A percentile compares a stretch with the other conserved stretches of the same genome.
phyloP scores from a whole-genome alignment of 2,888 invertebrate genomes.

The Gari tellinella region DNA sequence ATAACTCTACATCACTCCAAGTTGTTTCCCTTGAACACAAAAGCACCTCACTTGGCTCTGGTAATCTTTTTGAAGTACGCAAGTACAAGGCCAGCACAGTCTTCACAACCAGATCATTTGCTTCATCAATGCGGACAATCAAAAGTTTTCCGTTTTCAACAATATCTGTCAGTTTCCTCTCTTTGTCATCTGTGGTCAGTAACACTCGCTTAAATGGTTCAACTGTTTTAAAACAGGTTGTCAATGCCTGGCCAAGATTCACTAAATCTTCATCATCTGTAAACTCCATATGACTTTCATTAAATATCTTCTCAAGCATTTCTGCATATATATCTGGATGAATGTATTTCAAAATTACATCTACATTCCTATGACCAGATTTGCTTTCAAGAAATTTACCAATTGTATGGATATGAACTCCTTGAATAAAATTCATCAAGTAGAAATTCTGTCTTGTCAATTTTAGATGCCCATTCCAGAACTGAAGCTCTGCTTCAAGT shows the following conservation, averaged over 20 bases:
- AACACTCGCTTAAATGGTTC: conserved; percentile 24
- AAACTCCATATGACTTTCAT: too few species aligned
- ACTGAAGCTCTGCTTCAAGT: conserved; percentile 20
- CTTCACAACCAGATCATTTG: conserved; percentile 53
- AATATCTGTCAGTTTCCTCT: conserved; percentile 37
- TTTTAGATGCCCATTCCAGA: conserved; percentile 51
- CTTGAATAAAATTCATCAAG: conserved; percentile 59
- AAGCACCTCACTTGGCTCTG: conserved; percentile 63
- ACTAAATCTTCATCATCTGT: too few species aligned
- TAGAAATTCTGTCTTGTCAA: conserved; percentile 34
- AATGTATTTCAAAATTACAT: conserved; percentile 42
- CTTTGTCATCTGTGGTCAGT: conserved; percentile 1
- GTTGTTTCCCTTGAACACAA: conserved; percentile 61
- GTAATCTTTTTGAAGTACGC: conserved; percentile 57
- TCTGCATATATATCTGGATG: conserved; percentile 29
- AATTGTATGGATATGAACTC: conserved; percentile 56
- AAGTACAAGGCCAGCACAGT: conserved; percentile 60
- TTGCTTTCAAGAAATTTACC: conserved; percentile 38
- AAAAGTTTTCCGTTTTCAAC: conserved; percentile 55
- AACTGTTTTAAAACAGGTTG: conserved; percentile 30
- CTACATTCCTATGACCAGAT: conserved; percentile 14
- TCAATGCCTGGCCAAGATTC: conserved; percentile 39
- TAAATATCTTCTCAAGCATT: too few species aligned
- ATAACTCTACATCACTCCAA: conserved; percentile 60
- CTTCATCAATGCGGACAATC: conserved; percentile 58